phyloP scores from a whole-genome alignment of 2,797 vertebrate species.

The Centroberyx gerrardi region DNA sequence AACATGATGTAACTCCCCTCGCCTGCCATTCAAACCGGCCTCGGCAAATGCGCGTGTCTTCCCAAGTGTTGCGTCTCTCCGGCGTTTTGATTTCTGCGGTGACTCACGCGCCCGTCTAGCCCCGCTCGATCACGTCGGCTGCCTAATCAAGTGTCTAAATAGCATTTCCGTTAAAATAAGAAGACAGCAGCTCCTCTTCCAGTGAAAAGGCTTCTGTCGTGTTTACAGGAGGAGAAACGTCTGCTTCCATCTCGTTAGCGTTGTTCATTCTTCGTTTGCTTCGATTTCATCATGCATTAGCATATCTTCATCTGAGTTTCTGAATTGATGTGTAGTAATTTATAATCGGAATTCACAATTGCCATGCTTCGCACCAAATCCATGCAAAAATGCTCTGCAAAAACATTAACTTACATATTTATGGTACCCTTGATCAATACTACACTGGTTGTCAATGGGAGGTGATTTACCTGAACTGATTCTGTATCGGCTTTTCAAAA shows the following conservation, averaged over 20 bases:
- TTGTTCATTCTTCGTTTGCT: too few species aligned
- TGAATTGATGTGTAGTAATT: too few species aligned
- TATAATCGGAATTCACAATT: too few species aligned
- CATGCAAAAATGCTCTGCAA: too few species aligned
- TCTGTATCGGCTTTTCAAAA: too few species aligned
- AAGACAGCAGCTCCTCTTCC: slow-evolving; percentile 33
- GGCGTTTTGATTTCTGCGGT: slow-evolving; percentile 22
- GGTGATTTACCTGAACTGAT: too few species aligned
- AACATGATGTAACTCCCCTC: slow-evolving; percentile 36
- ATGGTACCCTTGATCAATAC: too few species aligned
- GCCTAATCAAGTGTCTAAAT: slow-evolving; percentile 39
- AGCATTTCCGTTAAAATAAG: slow-evolving; percentile 17
- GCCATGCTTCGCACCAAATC: too few species aligned
- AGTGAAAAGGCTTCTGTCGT: slow-evolving; percentile 14
- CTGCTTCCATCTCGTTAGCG: not conserved
- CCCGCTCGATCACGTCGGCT: slow-evolving; percentile 16
- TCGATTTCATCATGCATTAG: too few species aligned
- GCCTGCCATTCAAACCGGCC: slow-evolving; percentile 52
- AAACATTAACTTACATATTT: too few species aligned
- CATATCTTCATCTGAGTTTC: too few species aligned
- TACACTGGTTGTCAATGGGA: too few species aligned
- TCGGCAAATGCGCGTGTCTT: slow-evolving; percentile 13
- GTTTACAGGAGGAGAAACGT: slow-evolving; percentile 18
- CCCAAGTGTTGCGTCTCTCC: slow-evolving; percentile 15
- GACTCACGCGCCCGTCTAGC: slow-evolving; percentile 1